Conservation (phyloP, 2,888 invertebrate species). For the Aethes cnicana region DNA sequence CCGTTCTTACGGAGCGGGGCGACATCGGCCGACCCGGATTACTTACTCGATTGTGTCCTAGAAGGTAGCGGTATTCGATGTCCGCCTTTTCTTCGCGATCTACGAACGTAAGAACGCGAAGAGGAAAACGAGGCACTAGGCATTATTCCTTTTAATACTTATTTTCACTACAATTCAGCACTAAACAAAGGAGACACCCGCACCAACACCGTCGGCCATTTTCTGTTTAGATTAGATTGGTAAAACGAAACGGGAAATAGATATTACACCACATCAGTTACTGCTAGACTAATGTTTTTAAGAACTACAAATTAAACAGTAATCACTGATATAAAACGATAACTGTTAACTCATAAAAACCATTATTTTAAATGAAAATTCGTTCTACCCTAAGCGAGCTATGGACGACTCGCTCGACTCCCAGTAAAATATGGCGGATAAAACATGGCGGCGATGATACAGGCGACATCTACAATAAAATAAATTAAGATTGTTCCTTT, state of each 20-base stretch:
- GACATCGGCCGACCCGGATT: constrained; percentile 76
- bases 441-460: constrained; percentile 67
- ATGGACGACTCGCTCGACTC: constrained; percentile 70
- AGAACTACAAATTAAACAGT: constrained; percentile 59
- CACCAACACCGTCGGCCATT: constrained; percentile 91
- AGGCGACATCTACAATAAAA: constrained; percentile 54
- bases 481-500: constrained; percentile 39
- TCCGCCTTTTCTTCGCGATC: constrained; percentile 95
- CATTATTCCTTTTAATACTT: constrained; percentile 87
- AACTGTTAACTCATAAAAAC: constrained; percentile 67
- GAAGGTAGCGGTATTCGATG: constrained; percentile 92
- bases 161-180: constrained; percentile 80
- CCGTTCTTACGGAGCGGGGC: constrained; percentile 63
- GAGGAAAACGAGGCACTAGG: constrained; percentile 97
- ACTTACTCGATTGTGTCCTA: constrained; percentile 91
- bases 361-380: constrained; percentile 68
- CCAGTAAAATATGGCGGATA: constrained; percentile 78
- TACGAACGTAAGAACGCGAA: constrained; percentile 94
- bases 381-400: constrained; percentile 65
- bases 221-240: constrained; percentile 86
- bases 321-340: constrained; percentile 65
- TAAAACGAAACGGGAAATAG: constrained; percentile 72
- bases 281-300: constrained; percentile 45
- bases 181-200: constrained; percentile 93
- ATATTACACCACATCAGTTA: constrained; percentile 64